Percentiles rank a stretch among this genome's conserved stretches.
Evolutionary conservation across 30 jellyfish, hydroid and myxozoan species (phyloP).

Genomic region (Aurelia coerulea): DNA sequence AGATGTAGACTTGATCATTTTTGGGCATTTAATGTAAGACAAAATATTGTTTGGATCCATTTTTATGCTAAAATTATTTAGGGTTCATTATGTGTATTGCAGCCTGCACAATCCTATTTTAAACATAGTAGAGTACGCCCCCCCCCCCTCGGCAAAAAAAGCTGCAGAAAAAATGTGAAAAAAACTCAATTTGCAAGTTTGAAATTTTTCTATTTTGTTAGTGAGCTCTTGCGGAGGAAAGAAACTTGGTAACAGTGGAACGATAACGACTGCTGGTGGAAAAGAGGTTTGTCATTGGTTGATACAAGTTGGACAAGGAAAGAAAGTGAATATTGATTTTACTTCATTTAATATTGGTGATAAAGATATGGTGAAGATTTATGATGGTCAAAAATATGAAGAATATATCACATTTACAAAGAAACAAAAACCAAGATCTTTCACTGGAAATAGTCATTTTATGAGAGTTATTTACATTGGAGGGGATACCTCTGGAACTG

Average conservation of each 20-base stretch:
- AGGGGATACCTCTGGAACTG: conserved; percentile 51
- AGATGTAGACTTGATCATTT: too few relatives aligned
- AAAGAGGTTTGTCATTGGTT: conserved; percentile 87
- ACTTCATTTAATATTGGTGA: conserved; percentile 49
- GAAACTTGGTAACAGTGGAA: conserved; percentile 60
- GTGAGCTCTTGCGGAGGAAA: conserved; percentile 34
- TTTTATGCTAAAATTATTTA: too few relatives aligned
- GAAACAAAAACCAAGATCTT: conserved; percentile 63
- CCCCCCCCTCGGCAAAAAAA: too few relatives aligned
- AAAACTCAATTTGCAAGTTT: too few relatives aligned
- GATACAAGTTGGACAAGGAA: conserved; percentile 85
- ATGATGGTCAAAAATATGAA: conserved; percentile 71
- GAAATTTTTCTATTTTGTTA: background rate
- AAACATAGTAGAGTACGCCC: too few relatives aligned
- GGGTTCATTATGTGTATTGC: too few relatives aligned
- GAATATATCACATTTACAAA: conserved; percentile 88
- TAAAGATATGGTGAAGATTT: conserved; percentile 64
- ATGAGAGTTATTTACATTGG: conserved; percentile 79
- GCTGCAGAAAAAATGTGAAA: too few relatives aligned
- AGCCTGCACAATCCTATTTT: too few relatives aligned
- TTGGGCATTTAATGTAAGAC: too few relatives aligned
- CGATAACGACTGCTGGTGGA: conserved; percentile 49
- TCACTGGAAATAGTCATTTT: conserved; percentile 80
- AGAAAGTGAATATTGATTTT: conserved; percentile 77
- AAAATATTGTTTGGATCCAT: too few relatives aligned